Conservation (phyloP, 2,888 invertebrate species). For the Choreutis nemorana region DNA sequence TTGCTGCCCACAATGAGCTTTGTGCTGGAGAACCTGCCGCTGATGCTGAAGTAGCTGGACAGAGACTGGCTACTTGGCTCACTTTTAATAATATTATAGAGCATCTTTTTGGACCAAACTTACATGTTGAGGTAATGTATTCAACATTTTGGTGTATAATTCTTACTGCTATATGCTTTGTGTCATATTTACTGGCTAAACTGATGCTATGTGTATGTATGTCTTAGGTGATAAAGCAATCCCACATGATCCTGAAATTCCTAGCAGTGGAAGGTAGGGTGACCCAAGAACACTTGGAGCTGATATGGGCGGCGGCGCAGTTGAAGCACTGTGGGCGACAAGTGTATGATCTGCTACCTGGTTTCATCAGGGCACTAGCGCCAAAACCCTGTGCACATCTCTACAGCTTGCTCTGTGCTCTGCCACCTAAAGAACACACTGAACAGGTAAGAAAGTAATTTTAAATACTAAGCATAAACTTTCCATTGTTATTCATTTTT, state of each 20-base stretch:
- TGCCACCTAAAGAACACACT: constrained; percentile 91
- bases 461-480: too few relatives aligned
- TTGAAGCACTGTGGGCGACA: constrained; percentile 94
- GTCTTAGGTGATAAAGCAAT: constrained; percentile 91
- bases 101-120: constrained; percentile 95
- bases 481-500: too few relatives aligned
- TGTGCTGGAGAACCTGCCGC: constrained; percentile 88
- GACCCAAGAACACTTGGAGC: constrained; percentile 88
- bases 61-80: constrained; percentile 88
- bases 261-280: constrained; percentile 91
- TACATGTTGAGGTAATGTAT: constrained; percentile 86
- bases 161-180: too few relatives aligned
- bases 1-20: constrained; percentile 89
- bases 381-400: constrained; percentile 89
- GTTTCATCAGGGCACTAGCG: constrained; percentile 89
- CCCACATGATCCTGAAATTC: constrained; percentile 91
- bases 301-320: constrained; percentile 95
- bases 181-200: too few relatives aligned
- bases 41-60: constrained; percentile 85
- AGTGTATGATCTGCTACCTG: constrained; percentile 89
- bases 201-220: too few relatives aligned
- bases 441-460: constrained; percentile 73
- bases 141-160: too few relatives aligned
- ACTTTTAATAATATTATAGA: constrained; percentile 89
- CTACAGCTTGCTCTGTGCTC: constrained; percentile 83